Evolutionary conservation across 2,113 vertebrate genomes (phyloP).

Genomic region (Helogale parvula): DNA sequence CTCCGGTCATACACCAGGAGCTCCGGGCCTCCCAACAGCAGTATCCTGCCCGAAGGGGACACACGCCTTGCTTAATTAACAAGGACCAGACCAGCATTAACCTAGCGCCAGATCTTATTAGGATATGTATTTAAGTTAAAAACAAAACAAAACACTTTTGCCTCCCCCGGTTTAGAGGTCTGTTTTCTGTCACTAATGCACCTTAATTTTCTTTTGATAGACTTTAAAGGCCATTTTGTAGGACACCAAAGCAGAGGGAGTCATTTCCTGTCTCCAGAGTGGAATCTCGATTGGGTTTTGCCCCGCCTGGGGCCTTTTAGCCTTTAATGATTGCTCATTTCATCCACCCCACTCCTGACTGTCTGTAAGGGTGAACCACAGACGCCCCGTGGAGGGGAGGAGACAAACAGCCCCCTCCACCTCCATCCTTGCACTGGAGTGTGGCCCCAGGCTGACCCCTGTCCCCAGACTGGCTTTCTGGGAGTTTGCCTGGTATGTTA

Average conservation of each 20-base stretch:
- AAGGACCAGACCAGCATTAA: background rate
- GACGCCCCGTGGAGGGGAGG: background rate
- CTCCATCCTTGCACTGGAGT: background rate
- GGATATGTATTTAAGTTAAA: background rate
- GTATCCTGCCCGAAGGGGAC: fast-evolving
- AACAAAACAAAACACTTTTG: background rate
- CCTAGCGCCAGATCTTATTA: background rate
- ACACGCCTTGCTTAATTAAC: background rate
- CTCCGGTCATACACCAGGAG: fast-evolving
- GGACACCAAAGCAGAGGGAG: background rate
- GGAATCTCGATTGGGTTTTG: background rate
- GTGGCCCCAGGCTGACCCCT: background rate
- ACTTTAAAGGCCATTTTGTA: conserved; percentile 25
- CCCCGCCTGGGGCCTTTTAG: background rate
- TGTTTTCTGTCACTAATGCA: conserved; percentile 15
- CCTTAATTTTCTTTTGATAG: conserved; percentile 8
- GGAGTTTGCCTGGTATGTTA: background rate
- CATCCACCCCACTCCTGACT: background rate
- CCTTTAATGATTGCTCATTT: background rate
- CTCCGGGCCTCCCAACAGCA: background rate
- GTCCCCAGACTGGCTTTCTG: background rate
- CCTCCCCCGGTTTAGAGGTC: background rate
- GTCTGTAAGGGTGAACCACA: background rate
- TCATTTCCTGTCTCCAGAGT: background rate
- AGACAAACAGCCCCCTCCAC: background rate